phyloP scores from a whole-genome alignment of 2,113 vertebrate genomes.

The Camelus dromedarius region DNA sequence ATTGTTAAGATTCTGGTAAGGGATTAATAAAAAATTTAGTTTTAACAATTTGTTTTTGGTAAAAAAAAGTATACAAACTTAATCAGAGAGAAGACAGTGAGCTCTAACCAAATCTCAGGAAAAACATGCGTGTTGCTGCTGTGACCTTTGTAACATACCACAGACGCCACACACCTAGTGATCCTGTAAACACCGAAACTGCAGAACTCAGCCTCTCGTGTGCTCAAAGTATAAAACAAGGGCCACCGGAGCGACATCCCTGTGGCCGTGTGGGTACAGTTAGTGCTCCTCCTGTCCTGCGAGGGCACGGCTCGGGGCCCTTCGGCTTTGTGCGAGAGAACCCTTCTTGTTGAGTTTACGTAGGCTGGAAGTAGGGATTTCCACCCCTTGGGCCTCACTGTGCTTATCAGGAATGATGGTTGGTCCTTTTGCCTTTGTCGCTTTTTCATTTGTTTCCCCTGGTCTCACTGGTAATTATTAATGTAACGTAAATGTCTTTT shows the following conservation, averaged over 20 bases:
- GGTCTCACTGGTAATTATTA: constrained; percentile 27
- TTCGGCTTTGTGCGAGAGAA: neutral
- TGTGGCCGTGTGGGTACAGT: neutral
- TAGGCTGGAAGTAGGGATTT: neutral
- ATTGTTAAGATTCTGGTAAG: neutral
- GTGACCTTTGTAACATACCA: neutral
- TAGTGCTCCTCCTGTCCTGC: neutral
- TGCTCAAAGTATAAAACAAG: neutral
- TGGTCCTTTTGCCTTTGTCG: neutral
- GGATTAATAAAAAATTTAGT: neutral
- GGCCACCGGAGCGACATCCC: neutral
- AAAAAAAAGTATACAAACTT: neutral
- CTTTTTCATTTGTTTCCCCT: neutral
- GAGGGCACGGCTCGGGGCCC: neutral
- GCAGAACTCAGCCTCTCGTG: neutral
- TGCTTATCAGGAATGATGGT: neutral
- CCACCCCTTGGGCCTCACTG: neutral
- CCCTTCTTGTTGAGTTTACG: neutral
- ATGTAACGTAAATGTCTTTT: constrained; percentile 61
- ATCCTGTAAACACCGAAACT: neutral
- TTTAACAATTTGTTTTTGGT: constrained; percentile 38
- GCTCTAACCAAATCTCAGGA: neutral
- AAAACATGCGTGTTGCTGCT: neutral
- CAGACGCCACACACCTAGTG: neutral
- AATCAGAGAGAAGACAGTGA: neutral